A percentile compares a stretch with the other conserved stretches of the same genome.
These are phyloP conservation scores for Chloropsis cyanopogon DNA, from an alignment of 2,113 vertebrate species.

Conservation along the genomic window DNA sequence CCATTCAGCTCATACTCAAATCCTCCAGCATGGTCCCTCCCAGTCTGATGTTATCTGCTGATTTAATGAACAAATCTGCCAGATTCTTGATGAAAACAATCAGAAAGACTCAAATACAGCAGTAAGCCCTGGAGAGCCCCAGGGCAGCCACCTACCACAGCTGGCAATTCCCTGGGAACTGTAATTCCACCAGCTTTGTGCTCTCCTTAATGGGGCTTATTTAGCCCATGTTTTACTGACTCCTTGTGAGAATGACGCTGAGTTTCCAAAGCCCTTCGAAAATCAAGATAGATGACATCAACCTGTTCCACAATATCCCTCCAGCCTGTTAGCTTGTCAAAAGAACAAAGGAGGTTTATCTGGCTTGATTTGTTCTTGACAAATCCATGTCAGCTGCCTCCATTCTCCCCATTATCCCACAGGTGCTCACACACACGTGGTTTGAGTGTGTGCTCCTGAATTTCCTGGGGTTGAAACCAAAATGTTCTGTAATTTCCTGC, in stretches of 20 bases:
- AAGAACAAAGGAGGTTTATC: constrained; percentile 9
- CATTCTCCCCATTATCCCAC: background rate
- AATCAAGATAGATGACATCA: background rate
- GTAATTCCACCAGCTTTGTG: background rate
- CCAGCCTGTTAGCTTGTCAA: background rate
- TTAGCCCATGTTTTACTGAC: background rate
- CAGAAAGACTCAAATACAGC: background rate
- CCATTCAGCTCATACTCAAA: background rate
- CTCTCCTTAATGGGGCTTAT: background rate
- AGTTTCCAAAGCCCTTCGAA: background rate
- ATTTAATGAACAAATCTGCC: constrained; percentile 17
- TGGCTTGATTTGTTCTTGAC: constrained; percentile 16
- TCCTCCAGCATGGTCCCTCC: background rate
- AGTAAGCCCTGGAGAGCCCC: background rate
- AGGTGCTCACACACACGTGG: background rate
- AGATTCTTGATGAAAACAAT: constrained; percentile 8
- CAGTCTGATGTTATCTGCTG: constrained; percentile 22
- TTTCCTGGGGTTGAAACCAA: background rate
- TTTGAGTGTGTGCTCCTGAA: background rate
- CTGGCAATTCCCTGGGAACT: background rate
- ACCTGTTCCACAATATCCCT: background rate
- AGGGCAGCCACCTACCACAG: constrained; percentile 42
- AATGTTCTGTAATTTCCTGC: background rate
- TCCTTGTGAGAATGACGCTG: background rate
- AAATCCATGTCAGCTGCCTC: constrained; percentile 8